Conservation (phyloP, 2,113 vertebrate genomes). For the Aleadryas rufinucha region DNA sequence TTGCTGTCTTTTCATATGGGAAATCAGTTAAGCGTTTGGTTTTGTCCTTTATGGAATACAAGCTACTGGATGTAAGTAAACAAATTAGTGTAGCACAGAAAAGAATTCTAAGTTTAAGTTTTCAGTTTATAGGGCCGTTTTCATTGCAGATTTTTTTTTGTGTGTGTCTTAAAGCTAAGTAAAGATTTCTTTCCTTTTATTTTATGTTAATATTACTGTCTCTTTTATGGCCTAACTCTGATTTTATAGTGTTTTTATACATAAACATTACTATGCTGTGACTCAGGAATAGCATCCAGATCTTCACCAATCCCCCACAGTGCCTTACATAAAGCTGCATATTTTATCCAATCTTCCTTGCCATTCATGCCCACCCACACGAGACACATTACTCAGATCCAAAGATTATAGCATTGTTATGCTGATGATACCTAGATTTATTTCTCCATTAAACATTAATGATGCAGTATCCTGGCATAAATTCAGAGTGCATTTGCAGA, state of each 20-base stretch:
- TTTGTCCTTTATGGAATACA: not conserved
- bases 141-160: not conserved
- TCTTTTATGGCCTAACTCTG: not conserved
- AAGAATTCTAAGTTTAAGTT: not conserved
- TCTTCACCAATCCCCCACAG: not conserved
- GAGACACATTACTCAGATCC: slow-evolving; percentile 27
- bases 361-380: slow-evolving; percentile 34
- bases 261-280: not conserved
- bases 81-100: not conserved
- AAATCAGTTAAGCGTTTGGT: not conserved
- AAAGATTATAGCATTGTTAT: slow-evolving; percentile 46
- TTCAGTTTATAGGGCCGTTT: not conserved
- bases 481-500: not conserved
- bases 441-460: slow-evolving; percentile 38
- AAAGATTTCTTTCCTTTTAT: not conserved
- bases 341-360: slow-evolving; percentile 17
- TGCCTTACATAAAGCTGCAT: not conserved
- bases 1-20: not conserved
- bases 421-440: slow-evolving; percentile 46
- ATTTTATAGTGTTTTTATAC: not conserved
- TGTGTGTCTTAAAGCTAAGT: not conserved
- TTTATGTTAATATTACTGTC: not conserved
- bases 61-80: not conserved
- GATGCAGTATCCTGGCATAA: not conserved
- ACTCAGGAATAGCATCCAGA: not conserved